phyloP scores from a whole-genome alignment of 2,888 invertebrate genomes.

The Halictus ligatus region DNA sequence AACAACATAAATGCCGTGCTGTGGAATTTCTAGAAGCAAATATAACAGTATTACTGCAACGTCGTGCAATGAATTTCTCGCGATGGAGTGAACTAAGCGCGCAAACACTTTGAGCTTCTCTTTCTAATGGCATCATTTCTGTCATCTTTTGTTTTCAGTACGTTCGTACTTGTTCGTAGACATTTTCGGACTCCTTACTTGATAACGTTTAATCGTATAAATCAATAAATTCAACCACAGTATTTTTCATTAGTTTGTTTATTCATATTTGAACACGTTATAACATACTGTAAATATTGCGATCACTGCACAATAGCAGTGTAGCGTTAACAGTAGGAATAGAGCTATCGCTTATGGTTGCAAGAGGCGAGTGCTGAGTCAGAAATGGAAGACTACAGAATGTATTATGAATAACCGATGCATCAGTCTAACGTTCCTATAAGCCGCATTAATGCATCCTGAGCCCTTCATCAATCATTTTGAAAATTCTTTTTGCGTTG shows the following conservation, averaged over 20 bases:
- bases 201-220: too few species aligned
- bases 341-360: not conserved
- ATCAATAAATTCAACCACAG: too few species aligned
- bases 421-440: slow-evolving; percentile 2
- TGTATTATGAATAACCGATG: slow-evolving; percentile 10
- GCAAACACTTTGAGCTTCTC: not conserved
- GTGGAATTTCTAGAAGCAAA: not conserved
- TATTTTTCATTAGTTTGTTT: not conserved
- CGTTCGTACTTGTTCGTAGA: not conserved
- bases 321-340: not conserved
- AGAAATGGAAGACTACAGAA: not conserved
- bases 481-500: not conserved
- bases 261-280: not conserved
- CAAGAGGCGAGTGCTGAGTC: not conserved
- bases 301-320: not conserved
- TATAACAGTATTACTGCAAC: not conserved
- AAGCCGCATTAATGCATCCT: slow-evolving; percentile 1
- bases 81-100: not conserved
- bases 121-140: not conserved
- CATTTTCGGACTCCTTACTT: too few species aligned
- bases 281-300: not conserved
- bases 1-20: not conserved
- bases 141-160: not conserved
- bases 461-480: slow-evolving; percentile 7
- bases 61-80: not conserved